Evolutionary conservation across 2,888 invertebrate species (phyloP), one percentile per base, ranked within the genome.

Genomic region (Lasioglossum calceatum): DNA sequence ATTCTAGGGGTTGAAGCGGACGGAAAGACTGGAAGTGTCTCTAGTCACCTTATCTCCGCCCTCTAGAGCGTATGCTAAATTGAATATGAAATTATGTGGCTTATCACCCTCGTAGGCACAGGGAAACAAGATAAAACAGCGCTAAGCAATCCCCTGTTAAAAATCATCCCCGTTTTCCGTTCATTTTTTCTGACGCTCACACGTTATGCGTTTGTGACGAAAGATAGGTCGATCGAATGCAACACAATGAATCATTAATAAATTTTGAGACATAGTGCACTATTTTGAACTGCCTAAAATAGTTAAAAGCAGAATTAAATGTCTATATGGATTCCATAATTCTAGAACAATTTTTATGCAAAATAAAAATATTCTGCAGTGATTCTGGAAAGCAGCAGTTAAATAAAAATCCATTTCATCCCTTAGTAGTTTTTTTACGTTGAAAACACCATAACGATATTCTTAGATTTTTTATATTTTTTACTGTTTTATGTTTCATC

Each of bases 1-100:
- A 90, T 92, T 89, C 87, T 85, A 87, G 90, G 92, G 91, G 92
- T 87, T 89, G 88, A 82, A 83, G 85, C 88, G 71, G 79, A 85
- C 88, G 85, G 88, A 86, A 86, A 85, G 82, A 89, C 83, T 80
- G 83, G 85, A 87, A 91, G 90, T 93, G 92, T 94, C 93, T 93
- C 91, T 91, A 81, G 81, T 88, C 86, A 90, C 92, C 93, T 95
- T 95, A 94, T 95, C 95, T 94, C 82, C 90, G 85, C 91, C 91
- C 91, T 89, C 87, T 89, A 85, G 87, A 87, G 87, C 88, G 93
- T 95, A 95, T 95, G 95, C 94, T 95, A 95, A 95, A 95, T 95
- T 95, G 95, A 95, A 95, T 95, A 95, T 95, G 95, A 95, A 95
- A 95, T 94, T 94, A 95, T 94, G 93, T 92, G 92, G 94, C 95